phyloP scores from a whole-genome alignment of 2,888 invertebrate species.

The Syritta pipiens region DNA sequence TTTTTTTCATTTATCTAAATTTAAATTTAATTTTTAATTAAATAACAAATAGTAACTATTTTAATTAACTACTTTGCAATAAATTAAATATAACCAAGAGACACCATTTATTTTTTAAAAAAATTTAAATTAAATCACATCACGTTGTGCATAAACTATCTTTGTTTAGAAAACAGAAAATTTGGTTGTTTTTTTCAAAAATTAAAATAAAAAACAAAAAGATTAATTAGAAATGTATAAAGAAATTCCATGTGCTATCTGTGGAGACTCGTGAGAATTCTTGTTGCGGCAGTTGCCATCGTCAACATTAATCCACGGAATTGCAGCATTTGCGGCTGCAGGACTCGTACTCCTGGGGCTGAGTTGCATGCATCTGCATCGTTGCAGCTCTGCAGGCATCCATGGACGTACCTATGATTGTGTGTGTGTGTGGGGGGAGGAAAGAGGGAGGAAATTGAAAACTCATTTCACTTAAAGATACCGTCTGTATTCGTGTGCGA shows the following conservation, averaged over 20 bases:
- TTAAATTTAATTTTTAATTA: slow-evolving; percentile 1
- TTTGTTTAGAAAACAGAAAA: no score
- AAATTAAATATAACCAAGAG: neutral
- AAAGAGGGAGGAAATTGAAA: slow-evolving; percentile 22
- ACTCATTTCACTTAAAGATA: slow-evolving; percentile 52
- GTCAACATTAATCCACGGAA: slow-evolving; percentile 53
- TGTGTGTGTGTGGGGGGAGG: neutral
- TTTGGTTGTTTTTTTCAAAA: no score
- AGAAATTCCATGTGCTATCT: slow-evolving; percentile 61
- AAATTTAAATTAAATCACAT: slow-evolving; percentile 75
- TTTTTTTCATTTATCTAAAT: slow-evolving; percentile 3
- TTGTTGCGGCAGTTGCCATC: slow-evolving; percentile 47
- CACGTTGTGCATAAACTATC: slow-evolving; percentile 72
- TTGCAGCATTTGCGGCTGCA: slow-evolving; percentile 56
- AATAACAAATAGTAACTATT: slow-evolving; percentile 27
- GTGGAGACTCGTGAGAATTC: slow-evolving; percentile 44
- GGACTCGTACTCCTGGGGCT: slow-evolving; percentile 64
- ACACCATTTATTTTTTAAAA: slow-evolving; percentile 70
- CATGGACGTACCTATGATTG: slow-evolving; percentile 89
- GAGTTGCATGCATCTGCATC: slow-evolving; percentile 94
- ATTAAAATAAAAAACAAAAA: slow-evolving; percentile 15
- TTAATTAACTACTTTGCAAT: neutral
- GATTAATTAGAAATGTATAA: neutral
- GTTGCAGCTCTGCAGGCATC: slow-evolving; percentile 96
- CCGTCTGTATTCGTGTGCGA: neutral